phyloP scores from a whole-genome alignment of 2,797 vertebrate genomes.

The Toxotes lorentzi region DNA sequence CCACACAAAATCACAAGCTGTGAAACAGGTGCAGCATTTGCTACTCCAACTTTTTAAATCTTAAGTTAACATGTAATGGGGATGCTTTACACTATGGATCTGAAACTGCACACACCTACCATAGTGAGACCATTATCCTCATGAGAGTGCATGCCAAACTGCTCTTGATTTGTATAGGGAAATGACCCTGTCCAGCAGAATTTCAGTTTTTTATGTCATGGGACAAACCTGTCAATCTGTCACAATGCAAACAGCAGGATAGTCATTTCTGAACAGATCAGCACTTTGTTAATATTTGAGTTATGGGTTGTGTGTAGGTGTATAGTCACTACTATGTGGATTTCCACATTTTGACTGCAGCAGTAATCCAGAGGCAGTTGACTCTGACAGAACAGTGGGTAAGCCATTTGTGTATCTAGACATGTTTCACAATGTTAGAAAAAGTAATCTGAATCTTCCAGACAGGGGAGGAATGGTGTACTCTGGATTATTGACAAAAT shows the following conservation, averaged over 20 bases:
- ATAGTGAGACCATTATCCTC: conserved; percentile 8
- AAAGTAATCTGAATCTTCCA: conserved; percentile 3
- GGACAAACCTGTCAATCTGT: conserved; percentile 28
- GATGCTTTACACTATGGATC: conserved; percentile 13
- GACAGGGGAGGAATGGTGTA: conserved; percentile 5
- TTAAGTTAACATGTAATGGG: conserved; percentile 29
- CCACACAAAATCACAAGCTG: conserved; percentile 5
- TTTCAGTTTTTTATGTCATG: conserved; percentile 19
- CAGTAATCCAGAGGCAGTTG: conserved; percentile 29
- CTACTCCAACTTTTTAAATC: conserved; percentile 22
- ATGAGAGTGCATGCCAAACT: conserved; percentile 13
- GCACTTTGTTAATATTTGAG: not conserved
- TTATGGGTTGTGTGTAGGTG: not conserved
- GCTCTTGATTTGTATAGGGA: conserved; percentile 42
- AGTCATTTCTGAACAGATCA: not conserved
- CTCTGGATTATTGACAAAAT: conserved; percentile 26
- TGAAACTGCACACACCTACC: not conserved
- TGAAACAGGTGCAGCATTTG: conserved; percentile 1
- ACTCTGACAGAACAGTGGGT: conserved; percentile 16
- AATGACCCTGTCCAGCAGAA: conserved; percentile 34
- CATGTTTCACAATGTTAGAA: conserved; percentile 24
- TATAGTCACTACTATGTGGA: not conserved
- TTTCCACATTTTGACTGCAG: conserved; percentile 22
- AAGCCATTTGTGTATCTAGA: not conserved
- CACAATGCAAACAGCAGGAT: not conserved